Conservation (phyloP, 2,888 invertebrate genomes). For the Caenorhabditis becei region DNA sequence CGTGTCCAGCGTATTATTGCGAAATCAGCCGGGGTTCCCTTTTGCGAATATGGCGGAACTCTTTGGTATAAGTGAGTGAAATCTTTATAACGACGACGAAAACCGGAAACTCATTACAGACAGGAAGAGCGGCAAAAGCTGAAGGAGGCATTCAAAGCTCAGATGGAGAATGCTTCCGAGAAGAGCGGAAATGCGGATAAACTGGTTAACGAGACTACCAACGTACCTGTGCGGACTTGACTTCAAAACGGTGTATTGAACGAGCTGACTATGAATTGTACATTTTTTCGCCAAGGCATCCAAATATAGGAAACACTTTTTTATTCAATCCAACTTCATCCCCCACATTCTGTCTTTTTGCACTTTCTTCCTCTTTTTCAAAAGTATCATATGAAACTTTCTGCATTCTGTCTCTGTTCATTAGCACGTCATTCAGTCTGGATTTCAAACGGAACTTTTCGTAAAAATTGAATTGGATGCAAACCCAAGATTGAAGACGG, state of each 20-base stretch:
- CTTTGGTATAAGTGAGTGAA: conserved; percentile 68
- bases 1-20: conserved; percentile 67
- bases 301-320: background rate
- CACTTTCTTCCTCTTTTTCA: too few species aligned
- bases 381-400: too few species aligned
- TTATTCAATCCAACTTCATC: too few species aligned
- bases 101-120: conserved; percentile 38
- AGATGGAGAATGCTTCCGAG: background rate
- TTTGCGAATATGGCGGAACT: conserved; percentile 66
- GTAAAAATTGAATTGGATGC: conserved; percentile 5
- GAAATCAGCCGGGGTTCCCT: conserved; percentile 57
- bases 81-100: background rate
- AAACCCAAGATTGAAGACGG: background rate
- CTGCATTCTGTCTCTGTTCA: too few species aligned
- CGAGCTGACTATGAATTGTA: too few species aligned
- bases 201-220: background rate
- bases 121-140: conserved; percentile 52
- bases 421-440: background rate
- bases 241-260: conserved; percentile 10
- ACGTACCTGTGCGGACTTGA: conserved; percentile 4
- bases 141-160: conserved; percentile 38
- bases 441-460: background rate
- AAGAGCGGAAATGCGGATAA: background rate
- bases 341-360: background rate
- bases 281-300: background rate